phyloP scores from a whole-genome alignment of 2,113 vertebrate species.

The Falcunculus frontatus region DNA sequence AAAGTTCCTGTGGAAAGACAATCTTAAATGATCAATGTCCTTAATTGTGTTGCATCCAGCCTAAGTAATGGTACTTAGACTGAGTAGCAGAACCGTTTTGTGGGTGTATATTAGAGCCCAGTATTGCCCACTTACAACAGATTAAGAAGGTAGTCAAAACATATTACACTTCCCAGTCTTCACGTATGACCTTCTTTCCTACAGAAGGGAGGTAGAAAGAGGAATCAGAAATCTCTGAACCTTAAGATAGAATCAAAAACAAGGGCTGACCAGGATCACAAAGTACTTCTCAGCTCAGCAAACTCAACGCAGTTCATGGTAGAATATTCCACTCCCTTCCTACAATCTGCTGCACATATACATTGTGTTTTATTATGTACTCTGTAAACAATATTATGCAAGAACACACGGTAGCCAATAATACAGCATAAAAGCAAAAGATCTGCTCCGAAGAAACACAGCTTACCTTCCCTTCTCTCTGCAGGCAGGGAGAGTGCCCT shows the following conservation, averaged over 20 bases:
- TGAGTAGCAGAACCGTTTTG: background rate
- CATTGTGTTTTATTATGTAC: background rate
- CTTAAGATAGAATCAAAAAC: background rate
- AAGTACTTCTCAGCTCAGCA: background rate
- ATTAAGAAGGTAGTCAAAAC: background rate
- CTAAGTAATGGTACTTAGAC: background rate
- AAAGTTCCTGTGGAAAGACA: background rate
- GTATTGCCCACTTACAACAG: background rate
- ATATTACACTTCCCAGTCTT: background rate
- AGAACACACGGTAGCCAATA: background rate
- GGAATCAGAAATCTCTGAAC: background rate
- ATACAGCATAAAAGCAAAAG: background rate
- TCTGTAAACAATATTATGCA: background rate
- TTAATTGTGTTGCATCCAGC: background rate
- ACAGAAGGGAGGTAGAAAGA: background rate
- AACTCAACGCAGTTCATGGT: background rate
- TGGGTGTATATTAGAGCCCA: background rate
- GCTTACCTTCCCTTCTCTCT: background rate
- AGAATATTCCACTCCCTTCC: background rate
- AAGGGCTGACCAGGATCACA: background rate
- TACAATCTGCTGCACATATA: background rate
- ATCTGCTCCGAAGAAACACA: fast-evolving
- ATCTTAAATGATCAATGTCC: background rate
- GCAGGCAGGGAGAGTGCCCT: background rate
- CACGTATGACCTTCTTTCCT: background rate